Evolutionary conservation across 2,113 vertebrate genomes (phyloP), one percentile per base, ranked within the genome.

Genomic region (Diphyllodes magnificus): DNA sequence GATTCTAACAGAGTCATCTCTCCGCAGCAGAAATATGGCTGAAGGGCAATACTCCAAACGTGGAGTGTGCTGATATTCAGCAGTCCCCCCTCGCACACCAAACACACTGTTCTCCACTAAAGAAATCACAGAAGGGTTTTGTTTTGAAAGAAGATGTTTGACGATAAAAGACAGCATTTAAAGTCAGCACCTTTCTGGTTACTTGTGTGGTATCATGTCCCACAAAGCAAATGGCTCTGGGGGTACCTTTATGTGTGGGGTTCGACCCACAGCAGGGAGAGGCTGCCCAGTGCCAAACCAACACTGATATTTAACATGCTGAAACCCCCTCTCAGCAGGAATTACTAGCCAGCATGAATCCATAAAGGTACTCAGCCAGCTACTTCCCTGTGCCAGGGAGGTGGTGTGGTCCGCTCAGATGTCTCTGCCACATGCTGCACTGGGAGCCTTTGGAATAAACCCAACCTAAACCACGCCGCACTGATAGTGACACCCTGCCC

Each of bases 401-500:
- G 35, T 82, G 37, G 1, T 22, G 51, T 15, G 63, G 65, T n/a
- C 61, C 71, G 44, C 17, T 7, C 51, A 83, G 88, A 17, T 1
- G 6, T 6, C 57, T 51, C 65, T 27, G 56, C 75, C 70, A 39
- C 71, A 24, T 0, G 1, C 59, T n/a, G 59, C 66, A 35, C 7
- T 10, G 82, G 50, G 42, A 60, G 30, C 45, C n/a, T 30, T 54
- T 53, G 1, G 1, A 93, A 59, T 3, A 54, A 86, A 88, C 61
- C 21, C 76, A 66, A 3, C 23, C 59, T n/a, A 27, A 60, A 53
- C 3, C 2, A 27, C 1, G 0, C 13, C 1, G 2, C 15, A 5
- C 47, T 20, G 28, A 51, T 17, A 69, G 35, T 0, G 15, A 17
- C 3, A 50, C 33, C 59, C 71, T 69, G n/a, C 53, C 51, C 0